These are phyloP conservation scores for Drosophila pegasa DNA, from an alignment of 2,888 invertebrate species.

Conservation along the genomic window DNA sequence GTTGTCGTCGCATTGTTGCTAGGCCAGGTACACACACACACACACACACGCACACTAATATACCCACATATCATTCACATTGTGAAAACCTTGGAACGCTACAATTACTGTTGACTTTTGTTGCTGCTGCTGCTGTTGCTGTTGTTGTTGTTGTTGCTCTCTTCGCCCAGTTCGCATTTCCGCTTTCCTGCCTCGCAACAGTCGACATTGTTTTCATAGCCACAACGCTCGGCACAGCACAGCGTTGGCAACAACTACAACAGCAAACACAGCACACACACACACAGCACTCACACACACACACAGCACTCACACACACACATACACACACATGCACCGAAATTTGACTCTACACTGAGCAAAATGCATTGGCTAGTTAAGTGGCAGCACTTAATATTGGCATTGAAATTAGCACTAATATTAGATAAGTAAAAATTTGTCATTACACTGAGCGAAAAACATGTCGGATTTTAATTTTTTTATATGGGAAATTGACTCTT, in stretches of 20 bases:
- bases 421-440: background rate
- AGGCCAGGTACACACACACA: conserved; percentile 67
- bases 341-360: conserved; percentile 25
- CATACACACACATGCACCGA: conserved; percentile 1
- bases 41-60: conserved; percentile 10
- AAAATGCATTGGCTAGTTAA: conserved; percentile 6
- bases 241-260: conserved; percentile 64
- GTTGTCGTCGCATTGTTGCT: conserved; percentile 72
- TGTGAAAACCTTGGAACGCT: conserved; percentile 77
- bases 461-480: too few species aligned
- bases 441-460: background rate
- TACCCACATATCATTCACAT: conserved; percentile 62
- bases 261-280: conserved; percentile 13
- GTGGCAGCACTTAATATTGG: background rate
- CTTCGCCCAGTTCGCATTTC: conserved; percentile 73
- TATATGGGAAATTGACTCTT: too few species aligned
- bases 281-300: conserved; percentile 19
- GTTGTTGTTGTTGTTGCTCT: conserved; percentile 45
- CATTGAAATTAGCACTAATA: background rate
- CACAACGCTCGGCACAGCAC: conserved; percentile 28
- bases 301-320: conserved; percentile 15
- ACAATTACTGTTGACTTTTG: conserved; percentile 76
- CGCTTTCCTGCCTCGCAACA: conserved; percentile 74
- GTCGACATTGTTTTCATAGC: conserved; percentile 68
- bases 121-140: conserved; percentile 41